Evolutionary conservation across 2,113 vertebrate genomes (phyloP).

Genomic region (Apaloderma vittatum): DNA sequence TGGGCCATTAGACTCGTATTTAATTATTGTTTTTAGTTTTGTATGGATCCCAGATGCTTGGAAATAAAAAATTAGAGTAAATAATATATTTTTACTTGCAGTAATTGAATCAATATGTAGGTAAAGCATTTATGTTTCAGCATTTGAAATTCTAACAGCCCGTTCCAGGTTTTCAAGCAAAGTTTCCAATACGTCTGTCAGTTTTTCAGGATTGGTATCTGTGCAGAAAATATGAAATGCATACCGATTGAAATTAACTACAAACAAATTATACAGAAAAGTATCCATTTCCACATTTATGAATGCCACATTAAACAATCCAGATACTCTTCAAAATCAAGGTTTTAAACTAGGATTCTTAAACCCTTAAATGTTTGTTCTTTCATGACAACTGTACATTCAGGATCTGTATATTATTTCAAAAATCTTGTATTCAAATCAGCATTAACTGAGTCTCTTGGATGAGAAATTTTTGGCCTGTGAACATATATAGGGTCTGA

Average conservation of each 20-base stretch:
- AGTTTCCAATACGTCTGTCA: background rate
- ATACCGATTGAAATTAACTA: background rate
- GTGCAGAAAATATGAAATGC: background rate
- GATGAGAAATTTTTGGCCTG: background rate
- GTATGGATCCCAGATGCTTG: background rate
- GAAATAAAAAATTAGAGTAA: background rate
- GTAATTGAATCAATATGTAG: background rate
- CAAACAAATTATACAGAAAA: background rate
- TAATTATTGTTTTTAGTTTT: background rate
- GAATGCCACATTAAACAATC: background rate
- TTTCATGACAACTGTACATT: background rate
- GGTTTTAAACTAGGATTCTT: background rate
- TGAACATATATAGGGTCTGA: background rate
- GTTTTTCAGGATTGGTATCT: background rate
- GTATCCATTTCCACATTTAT: background rate
- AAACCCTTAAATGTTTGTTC: background rate
- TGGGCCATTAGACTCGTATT: background rate
- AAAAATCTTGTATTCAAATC: background rate
- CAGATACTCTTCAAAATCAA: background rate
- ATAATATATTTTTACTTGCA: background rate
- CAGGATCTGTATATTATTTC: background rate
- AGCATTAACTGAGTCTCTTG: background rate
- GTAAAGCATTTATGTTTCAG: background rate
- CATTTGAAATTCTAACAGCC: background rate
- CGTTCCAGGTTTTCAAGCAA: background rate